A percentile compares a stretch with the other conserved stretches of the same genome.
These are phyloP conservation scores for Gymnocheta viridis DNA, from an alignment of 2,888 invertebrate species.

Conservation along the genomic window DNA sequence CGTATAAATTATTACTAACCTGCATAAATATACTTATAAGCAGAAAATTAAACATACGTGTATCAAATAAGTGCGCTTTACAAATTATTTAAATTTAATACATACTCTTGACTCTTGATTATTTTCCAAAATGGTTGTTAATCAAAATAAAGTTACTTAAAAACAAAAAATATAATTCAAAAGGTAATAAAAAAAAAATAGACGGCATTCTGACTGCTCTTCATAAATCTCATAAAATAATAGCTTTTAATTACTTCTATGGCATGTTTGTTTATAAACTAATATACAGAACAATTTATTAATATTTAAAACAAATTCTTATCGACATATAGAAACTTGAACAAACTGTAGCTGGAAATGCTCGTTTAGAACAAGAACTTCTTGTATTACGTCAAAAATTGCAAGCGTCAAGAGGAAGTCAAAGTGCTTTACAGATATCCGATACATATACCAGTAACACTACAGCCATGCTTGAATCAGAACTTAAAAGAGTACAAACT, in stretches of 20 bases:
- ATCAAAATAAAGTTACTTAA: too few relatives aligned
- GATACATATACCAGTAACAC: conserved; percentile 83
- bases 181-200: conserved; percentile 45
- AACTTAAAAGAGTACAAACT: conserved; percentile 91
- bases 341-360: conserved; percentile 95
- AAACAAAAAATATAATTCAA: too few relatives aligned
- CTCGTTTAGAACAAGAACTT: conserved; percentile 93
- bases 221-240: conserved; percentile 43
- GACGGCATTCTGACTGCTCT: conserved; percentile 71
- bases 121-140: neutral
- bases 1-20: conserved; percentile 33
- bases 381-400: conserved; percentile 92
- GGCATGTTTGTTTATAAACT: conserved; percentile 61
- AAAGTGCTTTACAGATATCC: conserved; percentile 81
- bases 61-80: neutral
- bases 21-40: neutral
- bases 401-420: conserved; percentile 85
- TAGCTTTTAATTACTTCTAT: conserved; percentile 61
- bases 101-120: neutral
- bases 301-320: neutral
- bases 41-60: neutral
- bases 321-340: conserved; percentile 87
- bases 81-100: neutral
- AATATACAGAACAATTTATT: neutral
- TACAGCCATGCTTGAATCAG: conserved; percentile 89